Conservation (phyloP, 2,113 vertebrate species). For the Sterrhoptilus dennistouni region DNA sequence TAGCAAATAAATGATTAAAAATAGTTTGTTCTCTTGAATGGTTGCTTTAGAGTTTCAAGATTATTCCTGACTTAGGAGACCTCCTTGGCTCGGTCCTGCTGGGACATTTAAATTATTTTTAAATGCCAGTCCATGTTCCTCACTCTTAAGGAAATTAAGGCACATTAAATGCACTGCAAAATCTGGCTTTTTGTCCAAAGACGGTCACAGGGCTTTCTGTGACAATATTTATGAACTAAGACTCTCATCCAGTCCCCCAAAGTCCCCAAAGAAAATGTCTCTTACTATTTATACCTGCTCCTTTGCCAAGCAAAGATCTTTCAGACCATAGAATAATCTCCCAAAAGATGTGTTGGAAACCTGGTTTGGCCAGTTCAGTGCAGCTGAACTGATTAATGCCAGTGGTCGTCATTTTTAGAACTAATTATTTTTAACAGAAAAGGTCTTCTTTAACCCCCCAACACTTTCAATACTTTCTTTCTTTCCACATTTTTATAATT, state of each 20-base stretch:
- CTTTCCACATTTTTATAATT: not conserved
- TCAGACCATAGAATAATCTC: not conserved
- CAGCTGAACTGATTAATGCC: not conserved
- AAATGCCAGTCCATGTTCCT: not conserved
- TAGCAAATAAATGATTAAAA: not conserved
- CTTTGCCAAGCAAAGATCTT: not conserved
- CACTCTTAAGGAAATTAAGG: not conserved
- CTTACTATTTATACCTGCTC: not conserved
- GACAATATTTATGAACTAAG: not conserved
- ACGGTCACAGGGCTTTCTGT: not conserved
- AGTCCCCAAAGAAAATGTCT: not conserved
- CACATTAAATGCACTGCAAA: not conserved
- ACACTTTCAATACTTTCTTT: not conserved
- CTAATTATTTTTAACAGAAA: slow-evolving; percentile 1
- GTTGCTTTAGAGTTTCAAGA: not conserved
- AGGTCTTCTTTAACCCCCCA: not conserved
- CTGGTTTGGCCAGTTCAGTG: not conserved
- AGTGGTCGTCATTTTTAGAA: not conserved
- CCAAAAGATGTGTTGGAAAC: not conserved
- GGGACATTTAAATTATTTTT: not conserved
- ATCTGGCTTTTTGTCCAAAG: not conserved
- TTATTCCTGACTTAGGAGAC: not conserved
- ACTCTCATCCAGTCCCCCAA: not conserved
- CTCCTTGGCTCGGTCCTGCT: not conserved
- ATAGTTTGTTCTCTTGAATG: not conserved